These are phyloP conservation scores for Valencia hispanica DNA, from an alignment of 2,797 vertebrate species.

Conservation along the genomic window DNA sequence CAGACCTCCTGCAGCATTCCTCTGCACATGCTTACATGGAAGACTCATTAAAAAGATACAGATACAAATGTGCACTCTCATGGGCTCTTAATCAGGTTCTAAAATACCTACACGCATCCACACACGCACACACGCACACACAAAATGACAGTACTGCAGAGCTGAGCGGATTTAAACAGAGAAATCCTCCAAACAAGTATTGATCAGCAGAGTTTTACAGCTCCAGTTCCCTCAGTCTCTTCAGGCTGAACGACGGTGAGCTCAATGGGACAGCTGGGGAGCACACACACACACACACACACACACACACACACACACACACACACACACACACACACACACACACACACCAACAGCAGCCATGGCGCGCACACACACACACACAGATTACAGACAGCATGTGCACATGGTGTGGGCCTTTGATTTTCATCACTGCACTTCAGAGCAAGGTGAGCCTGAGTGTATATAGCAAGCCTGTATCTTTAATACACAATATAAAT, in stretches of 20 bases:
- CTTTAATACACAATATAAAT: conserved; percentile 31
- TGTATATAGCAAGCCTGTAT: conserved; percentile 17
- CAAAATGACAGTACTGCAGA: conserved; percentile 52
- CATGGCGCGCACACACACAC: background rate
- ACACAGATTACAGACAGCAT: conserved; percentile 18
- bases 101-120: background rate
- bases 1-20: conserved; percentile 37
- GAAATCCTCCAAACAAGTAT: conserved; percentile 72
- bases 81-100: conserved; percentile 1
- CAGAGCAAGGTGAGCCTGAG: conserved; percentile 20
- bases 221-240: conserved; percentile 42
- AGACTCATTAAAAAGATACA: conserved; percentile 40
- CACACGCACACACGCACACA: conserved; percentile 13
- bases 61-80: conserved; percentile 31
- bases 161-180: conserved; percentile 61
- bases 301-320: background rate
- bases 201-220: conserved; percentile 62
- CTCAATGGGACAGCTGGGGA: conserved; percentile 61
- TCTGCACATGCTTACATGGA: conserved; percentile 35
- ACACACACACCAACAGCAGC: conserved; percentile 12
- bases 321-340: conserved; percentile 13
- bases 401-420: conserved; percentile 29
- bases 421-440: conserved; percentile 53
- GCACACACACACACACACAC: conserved; percentile 9
- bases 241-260: conserved; percentile 60